Evolutionary conservation across 2,113 vertebrate species (phyloP).

Genomic region (Psettodes erumei): DNA sequence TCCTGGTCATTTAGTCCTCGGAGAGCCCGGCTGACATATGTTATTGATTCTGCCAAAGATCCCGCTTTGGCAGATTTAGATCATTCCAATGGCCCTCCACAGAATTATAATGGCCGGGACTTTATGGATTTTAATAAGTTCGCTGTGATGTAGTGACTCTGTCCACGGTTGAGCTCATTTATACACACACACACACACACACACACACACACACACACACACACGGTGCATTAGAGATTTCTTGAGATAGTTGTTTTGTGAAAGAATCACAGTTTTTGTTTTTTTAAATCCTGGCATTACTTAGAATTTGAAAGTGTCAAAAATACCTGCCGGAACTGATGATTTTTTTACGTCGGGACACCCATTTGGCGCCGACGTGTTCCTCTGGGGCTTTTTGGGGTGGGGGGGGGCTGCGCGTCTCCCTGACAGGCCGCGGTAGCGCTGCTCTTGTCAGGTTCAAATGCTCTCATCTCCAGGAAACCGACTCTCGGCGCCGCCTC

Average conservation of each 20-base stretch:
- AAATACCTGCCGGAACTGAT: conserved; percentile 11
- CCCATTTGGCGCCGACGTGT: conserved; percentile 13
- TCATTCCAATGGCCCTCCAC: conserved; percentile 25
- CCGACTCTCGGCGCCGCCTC: conserved; percentile 5
- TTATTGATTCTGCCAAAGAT: conserved; percentile 52
- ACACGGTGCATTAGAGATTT: too few species aligned
- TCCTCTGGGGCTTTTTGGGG: conserved; percentile 33
- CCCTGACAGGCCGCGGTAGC: conserved; percentile 16
- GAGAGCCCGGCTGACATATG: conserved; percentile 3
- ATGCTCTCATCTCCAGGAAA: neutral
- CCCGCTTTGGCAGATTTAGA: conserved; percentile 21
- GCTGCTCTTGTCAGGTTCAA: conserved; percentile 32
- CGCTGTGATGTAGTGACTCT: conserved; percentile 14
- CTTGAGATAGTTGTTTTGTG: conserved; percentile 6
- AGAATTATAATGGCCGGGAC: conserved; percentile 26
- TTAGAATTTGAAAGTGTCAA: neutral
- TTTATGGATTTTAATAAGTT: conserved; percentile 38
- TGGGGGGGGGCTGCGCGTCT: conserved; percentile 11
- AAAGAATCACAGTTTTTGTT: neutral
- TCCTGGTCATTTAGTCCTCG: conserved; percentile 19
- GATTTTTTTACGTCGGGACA: conserved; percentile 22
- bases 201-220: neutral
- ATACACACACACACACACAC: neutral
- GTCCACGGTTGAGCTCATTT: conserved; percentile 7
- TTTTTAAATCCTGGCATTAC: neutral